These are phyloP conservation scores for Vesta saturnalis DNA, from an alignment of 2,888 invertebrate species.

Conservation along the genomic window DNA sequence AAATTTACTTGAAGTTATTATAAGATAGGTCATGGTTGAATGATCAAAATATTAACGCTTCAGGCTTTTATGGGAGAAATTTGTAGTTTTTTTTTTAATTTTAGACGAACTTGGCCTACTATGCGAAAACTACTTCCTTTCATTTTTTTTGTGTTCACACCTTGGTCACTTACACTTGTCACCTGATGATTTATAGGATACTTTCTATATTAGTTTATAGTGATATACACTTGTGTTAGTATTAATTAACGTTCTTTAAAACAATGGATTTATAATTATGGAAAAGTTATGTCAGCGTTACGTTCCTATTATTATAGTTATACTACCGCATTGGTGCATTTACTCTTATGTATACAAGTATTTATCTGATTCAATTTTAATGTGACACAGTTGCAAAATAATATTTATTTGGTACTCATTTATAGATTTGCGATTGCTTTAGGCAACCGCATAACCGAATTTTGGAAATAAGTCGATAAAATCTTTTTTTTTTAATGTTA, in stretches of 20 bases:
- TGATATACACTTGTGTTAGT: background rate
- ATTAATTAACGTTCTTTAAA: background rate
- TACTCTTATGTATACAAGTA: too few relatives aligned
- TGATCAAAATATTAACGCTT: conserved; percentile 5
- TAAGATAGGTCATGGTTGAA: conserved; percentile 25
- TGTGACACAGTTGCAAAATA: too few relatives aligned
- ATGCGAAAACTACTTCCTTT: conserved; percentile 19
- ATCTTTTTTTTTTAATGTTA: too few relatives aligned
- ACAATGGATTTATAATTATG: background rate
- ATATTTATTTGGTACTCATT: too few relatives aligned
- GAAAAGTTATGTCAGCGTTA: background rate
- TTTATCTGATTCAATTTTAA: too few relatives aligned
- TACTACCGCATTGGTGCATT: too few relatives aligned
- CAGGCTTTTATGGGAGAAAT: conserved; percentile 16
- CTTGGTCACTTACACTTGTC: background rate
- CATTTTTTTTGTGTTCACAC: conserved; percentile 3
- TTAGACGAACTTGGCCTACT: conserved; percentile 26
- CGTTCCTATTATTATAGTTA: background rate
- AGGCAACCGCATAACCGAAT: too few relatives aligned
- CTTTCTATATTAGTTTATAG: background rate
- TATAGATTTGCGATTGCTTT: too few relatives aligned
- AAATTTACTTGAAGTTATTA: background rate
- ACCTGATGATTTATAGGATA: background rate
- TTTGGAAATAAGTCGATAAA: too few relatives aligned
- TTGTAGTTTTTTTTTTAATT: background rate